These are phyloP conservation scores for Hylaeus volcanicus DNA, from an alignment of 1,140 invertebrate species.

Conservation along the genomic window DNA sequence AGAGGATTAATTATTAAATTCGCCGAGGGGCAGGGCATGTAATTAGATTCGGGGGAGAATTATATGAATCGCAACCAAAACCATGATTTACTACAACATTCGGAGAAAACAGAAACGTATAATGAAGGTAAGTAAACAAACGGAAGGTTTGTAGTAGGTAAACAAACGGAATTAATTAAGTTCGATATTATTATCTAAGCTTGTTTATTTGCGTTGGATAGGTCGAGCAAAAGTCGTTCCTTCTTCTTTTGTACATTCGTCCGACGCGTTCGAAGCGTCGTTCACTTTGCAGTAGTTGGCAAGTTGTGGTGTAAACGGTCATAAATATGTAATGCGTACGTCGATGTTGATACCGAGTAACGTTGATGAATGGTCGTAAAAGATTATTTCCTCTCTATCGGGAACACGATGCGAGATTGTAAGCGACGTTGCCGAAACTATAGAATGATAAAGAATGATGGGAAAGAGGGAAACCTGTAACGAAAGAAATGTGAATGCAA, in stretches of 20 bases:
- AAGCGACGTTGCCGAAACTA: no score
- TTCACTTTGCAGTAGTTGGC: neutral
- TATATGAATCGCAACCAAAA: neutral
- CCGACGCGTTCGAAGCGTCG: no score
- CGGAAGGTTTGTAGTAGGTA: neutral
- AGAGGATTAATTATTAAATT: neutral
- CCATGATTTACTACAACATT: neutral
- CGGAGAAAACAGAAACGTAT: neutral
- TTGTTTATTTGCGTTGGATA: neutral
- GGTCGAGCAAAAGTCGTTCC: neutral
- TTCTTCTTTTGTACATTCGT: neutral
- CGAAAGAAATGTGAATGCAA: no score
- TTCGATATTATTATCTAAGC: neutral
- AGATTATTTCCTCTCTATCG: no score
- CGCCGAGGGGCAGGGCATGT: no score
- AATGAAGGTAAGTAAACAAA: neutral
- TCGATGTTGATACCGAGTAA: neutral
- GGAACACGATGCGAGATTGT: no score
- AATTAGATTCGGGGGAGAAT: neutral
- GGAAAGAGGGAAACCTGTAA: no score
- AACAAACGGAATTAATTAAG: neutral
- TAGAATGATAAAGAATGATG: no score
- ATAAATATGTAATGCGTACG: conserved; percentile 12
- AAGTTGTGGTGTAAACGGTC: neutral
- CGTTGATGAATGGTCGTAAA: conserved; percentile 12